Evolutionary conservation across 2,113 vertebrate species (phyloP).

Genomic region (Platysternon megacephalum): DNA sequence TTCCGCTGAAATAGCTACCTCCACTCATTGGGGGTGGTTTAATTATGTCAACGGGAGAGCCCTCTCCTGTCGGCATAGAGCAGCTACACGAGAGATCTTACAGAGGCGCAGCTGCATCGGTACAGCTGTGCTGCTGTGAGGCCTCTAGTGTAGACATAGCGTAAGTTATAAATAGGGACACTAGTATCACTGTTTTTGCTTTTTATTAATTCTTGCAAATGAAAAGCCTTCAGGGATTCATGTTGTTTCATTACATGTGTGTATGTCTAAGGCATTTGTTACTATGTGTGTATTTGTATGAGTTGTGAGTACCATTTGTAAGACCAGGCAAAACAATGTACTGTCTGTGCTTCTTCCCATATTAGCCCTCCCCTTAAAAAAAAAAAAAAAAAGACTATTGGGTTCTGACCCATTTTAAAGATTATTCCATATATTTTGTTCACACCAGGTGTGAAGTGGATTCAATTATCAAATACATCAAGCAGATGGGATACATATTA

Average conservation of each 20-base stretch:
- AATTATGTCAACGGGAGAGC: no score
- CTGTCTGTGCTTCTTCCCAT: neutral
- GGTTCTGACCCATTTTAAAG: neutral
- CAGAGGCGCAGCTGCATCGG: neutral
- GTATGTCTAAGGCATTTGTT: neutral
- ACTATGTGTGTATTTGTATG: fast-evolving
- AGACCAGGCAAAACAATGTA: neutral
- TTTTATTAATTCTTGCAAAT: neutral
- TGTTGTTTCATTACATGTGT: neutral
- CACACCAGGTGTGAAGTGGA: neutral
- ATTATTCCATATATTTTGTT: neutral
- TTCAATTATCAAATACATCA: neutral
- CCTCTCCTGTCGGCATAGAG: no score
- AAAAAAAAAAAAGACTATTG: neutral
- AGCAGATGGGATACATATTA: neutral
- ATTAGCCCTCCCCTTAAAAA: fast-evolving
- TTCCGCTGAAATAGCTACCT: no score
- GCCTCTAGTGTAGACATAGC: no score
- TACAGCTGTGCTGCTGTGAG: no score
- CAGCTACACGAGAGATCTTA: no score
- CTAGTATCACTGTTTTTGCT: neutral
- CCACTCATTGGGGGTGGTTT: no score
- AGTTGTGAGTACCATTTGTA: neutral
- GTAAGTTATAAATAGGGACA: neutral
- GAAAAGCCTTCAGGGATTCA: neutral